phyloP scores from a whole-genome alignment of 2,888 invertebrate species.

The Cetonia aurata region DNA sequence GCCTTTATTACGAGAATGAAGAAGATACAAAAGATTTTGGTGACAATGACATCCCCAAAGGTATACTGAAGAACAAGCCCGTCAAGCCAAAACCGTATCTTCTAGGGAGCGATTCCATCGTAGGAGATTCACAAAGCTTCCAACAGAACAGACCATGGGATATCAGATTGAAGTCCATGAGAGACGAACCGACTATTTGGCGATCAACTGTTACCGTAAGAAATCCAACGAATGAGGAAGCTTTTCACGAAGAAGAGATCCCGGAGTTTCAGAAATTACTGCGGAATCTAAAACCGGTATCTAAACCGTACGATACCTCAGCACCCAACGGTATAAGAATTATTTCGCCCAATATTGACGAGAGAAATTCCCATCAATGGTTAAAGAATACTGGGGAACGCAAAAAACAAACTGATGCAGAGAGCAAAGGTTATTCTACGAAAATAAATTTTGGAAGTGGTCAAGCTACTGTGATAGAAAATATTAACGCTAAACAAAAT shows the following conservation, averaged over 20 bases:
- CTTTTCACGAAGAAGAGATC: conserved; percentile 43
- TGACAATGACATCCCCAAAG: conserved; percentile 70
- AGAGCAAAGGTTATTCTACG: conserved; percentile 70
- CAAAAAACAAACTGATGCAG: conserved; percentile 67
- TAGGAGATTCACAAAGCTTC: conserved; percentile 50
- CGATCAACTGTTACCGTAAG: conserved; percentile 66
- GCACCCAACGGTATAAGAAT: conserved; percentile 48
- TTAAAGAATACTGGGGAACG: conserved; percentile 67
- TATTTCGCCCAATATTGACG: conserved; percentile 49
- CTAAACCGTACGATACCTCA: conserved; percentile 48
- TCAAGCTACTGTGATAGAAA: conserved; percentile 66
- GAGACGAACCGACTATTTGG: conserved; percentile 63
- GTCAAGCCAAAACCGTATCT: conserved; percentile 81
- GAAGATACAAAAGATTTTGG: conserved; percentile 54
- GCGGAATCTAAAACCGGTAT: conserved; percentile 59
- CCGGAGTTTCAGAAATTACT: conserved; percentile 63
- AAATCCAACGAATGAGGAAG: conserved; percentile 53
- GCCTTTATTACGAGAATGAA: conserved; percentile 39
- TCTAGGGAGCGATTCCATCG: conserved; percentile 75
- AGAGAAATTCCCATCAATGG: conserved; percentile 59
- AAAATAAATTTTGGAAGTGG: conserved; percentile 70
- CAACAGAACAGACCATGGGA: conserved; percentile 67
- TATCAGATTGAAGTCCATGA: conserved; percentile 67
- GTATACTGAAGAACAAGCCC: conserved; percentile 82
- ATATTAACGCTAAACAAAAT: conserved; percentile 47